phyloP scores from a whole-genome alignment of 2,113 vertebrate genomes.

The Phoenicopterus ruber region DNA sequence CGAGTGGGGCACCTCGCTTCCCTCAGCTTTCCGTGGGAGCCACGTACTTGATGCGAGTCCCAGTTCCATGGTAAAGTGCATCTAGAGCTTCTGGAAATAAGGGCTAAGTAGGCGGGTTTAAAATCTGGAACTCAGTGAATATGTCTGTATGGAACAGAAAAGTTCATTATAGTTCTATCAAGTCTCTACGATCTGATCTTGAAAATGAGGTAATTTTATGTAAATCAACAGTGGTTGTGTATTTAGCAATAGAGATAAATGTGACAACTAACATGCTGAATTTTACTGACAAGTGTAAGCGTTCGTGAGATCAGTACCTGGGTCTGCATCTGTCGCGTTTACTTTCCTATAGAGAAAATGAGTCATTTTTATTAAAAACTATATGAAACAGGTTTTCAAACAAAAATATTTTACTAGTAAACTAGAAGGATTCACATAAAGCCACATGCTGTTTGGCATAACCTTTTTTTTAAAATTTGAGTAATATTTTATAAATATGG shows the following conservation, averaged over 20 bases:
- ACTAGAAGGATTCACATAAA: background rate
- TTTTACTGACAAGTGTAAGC: background rate
- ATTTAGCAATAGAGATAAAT: background rate
- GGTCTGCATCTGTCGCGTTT: background rate
- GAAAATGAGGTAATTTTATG: background rate
- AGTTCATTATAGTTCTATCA: background rate
- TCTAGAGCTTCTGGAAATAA: background rate
- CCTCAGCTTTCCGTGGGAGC: background rate
- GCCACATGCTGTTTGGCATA: background rate
- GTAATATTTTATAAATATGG: background rate
- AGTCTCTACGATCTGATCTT: background rate
- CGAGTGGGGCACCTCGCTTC: background rate
- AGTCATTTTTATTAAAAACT: background rate
- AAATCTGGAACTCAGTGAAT: fast-evolving
- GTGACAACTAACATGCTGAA: background rate
- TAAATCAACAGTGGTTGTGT: background rate
- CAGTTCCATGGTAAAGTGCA: background rate
- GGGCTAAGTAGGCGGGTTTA: background rate
- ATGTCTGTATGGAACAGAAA: background rate
- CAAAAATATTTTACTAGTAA: background rate
- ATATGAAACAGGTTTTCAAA: background rate
- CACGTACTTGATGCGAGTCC: background rate
- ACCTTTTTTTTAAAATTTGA: background rate
- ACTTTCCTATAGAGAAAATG: background rate
- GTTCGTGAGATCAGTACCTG: background rate